Evolutionary conservation across 2,797 vertebrate genomes (phyloP), one percentile per base, ranked within the genome.

Genomic region (Cynodonichthys magdalenae): DNA sequence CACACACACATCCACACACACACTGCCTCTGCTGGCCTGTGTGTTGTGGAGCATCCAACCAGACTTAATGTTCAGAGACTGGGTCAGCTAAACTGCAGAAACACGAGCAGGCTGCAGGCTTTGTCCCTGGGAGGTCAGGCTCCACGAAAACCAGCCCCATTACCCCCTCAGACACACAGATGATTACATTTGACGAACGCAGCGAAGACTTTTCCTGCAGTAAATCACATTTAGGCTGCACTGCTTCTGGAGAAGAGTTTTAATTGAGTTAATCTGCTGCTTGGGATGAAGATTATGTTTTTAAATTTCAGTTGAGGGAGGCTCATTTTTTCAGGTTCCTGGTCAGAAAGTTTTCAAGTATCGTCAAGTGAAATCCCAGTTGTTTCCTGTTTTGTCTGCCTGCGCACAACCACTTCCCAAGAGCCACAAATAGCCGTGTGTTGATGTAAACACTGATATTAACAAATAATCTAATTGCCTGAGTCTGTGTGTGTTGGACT

Each of bases 81-180:
- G 79, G 90, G 88, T 91, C 84, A 89, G 83, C 88, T 86, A 75
- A 88, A 87, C 85, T 60, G 78, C 66, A 80, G 77, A 75, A 79
- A 62, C 39, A 59, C 28, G 4, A 49, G 28, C 74, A 71, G 73
- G 65, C 84, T 82, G 79, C 66, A 53, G n/a, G 81, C 69, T 85
- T 87, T 86, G 79, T 88, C 75, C 81, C 79, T 68, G 53, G 82
- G 81, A 81, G 78, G 65, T 81, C 48, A n/a, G 52, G 64, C 83
- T 76, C 80, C 78, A 72, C 73, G 65, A 64, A 87, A 85, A 86
- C 80, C 82, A 82, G 67, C 74, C 62, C 55, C 56, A 63, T 85
- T 78, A 75, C 63, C 57, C 68, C 67, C 66, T 59, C 44, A 74
- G 63, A 64, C 59, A 66, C 54, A 18, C 62, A 45, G 20, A 51